Conservation (phyloP, 1,140 invertebrate species). For the Aphelinus certus region DNA sequence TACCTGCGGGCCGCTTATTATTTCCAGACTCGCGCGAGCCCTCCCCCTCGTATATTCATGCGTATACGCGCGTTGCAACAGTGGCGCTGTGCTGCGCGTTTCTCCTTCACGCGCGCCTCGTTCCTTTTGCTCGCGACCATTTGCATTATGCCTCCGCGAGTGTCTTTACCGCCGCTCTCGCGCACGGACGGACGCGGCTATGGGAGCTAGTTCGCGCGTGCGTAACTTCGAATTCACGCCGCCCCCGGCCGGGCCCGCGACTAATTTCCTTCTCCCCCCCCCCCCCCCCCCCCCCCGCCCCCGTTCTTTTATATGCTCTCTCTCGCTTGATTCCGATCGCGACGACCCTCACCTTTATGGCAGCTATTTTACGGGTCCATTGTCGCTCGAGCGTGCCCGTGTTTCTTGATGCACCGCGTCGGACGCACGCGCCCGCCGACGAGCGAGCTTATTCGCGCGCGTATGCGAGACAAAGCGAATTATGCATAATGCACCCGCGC, state of each 20-base stretch:
- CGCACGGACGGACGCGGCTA: neutral
- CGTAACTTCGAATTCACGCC: neutral
- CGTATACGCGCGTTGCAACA: neutral
- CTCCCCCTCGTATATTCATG: conserved; percentile 7
- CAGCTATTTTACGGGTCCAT: neutral
- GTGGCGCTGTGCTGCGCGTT: neutral
- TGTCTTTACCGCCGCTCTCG: neutral
- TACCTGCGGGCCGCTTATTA: neutral
- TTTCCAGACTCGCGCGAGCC: neutral
- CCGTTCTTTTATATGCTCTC: neutral
- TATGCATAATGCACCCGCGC: conserved; percentile 1
- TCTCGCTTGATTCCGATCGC: conserved; percentile 1
- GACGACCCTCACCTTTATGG: no score
- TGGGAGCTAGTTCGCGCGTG: neutral
- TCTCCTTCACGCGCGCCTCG: neutral
- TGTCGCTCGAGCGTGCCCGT: neutral
- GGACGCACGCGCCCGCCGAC: neutral
- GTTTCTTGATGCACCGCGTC: neutral
- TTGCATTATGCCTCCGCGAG: conserved; percentile 14
- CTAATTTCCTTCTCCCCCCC: neutral
- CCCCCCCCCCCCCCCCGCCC: neutral
- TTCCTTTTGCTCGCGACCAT: neutral
- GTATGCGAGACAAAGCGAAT: conserved; percentile 1
- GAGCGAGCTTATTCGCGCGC: no score
- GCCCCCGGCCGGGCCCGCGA: neutral